A percentile compares a stretch with the other conserved stretches of the same genome.
phyloP scores from a whole-genome alignment of 2,888 invertebrate genomes.

The Cylindroiulus punctatus region DNA sequence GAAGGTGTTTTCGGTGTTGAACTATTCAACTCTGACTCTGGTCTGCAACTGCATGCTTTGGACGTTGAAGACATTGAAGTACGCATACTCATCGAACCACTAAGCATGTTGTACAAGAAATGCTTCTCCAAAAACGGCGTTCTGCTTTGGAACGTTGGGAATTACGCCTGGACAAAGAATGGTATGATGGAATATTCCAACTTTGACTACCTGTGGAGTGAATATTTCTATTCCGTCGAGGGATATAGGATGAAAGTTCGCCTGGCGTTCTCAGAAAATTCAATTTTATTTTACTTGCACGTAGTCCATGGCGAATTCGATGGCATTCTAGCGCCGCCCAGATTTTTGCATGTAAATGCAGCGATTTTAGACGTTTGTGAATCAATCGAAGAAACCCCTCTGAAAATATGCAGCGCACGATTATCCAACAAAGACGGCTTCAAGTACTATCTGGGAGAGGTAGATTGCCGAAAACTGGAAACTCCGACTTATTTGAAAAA shows the following conservation, averaged over 20 bases:
- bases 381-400: too few relatives aligned
- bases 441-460: slow-evolving; percentile 15
- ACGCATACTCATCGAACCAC: neutral
- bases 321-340: neutral
- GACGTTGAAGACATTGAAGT: neutral
- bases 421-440: neutral
- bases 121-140: neutral
- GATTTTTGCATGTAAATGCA: neutral
- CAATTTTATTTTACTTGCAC: neutral
- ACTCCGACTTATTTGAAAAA: neutral
- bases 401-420: neutral
- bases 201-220: slow-evolving; percentile 30
- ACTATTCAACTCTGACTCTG: neutral
- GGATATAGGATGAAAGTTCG: slow-evolving; percentile 15
- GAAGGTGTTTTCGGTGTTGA: slow-evolving; percentile 4
- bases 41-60: neutral
- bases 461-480: neutral
- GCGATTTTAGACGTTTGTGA: neutral
- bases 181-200: neutral
- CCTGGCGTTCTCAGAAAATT: neutral
- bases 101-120: neutral
- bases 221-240: neutral
- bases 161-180: neutral
- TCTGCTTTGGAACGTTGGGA: slow-evolving; percentile 12
- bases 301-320: neutral